These are phyloP conservation scores for Lathronympha strigana DNA, from an alignment of 2,888 invertebrate genomes.

Conservation along the genomic window DNA sequence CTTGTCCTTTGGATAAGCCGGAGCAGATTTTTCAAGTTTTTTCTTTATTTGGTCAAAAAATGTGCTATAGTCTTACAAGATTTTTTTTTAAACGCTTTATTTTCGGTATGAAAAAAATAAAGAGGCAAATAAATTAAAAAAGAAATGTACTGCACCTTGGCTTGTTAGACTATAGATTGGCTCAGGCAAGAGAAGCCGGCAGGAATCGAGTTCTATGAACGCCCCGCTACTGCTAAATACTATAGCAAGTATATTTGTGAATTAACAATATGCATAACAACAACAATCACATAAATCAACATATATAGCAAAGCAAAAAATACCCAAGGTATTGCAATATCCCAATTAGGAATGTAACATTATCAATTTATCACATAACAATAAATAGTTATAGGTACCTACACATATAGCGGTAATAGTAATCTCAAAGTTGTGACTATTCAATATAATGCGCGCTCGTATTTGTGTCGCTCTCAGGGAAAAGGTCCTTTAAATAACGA, in stretches of 20 bases:
- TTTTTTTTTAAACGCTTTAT: no score
- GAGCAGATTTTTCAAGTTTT: no score
- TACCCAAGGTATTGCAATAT: conserved; percentile 32
- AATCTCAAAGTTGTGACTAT: conserved; percentile 23
- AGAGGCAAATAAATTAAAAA: no score
- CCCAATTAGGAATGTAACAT: conserved; percentile 30
- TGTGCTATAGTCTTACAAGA: no score
- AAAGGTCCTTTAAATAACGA: background rate
- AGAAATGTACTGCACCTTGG: no score
- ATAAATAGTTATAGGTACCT: conserved; percentile 29
- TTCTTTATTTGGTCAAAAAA: no score
- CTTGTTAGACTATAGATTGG: no score
- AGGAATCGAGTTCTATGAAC: no score
- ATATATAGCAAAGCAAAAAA: conserved; percentile 36
- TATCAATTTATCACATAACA: conserved; percentile 34
- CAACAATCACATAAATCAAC: conserved; percentile 16
- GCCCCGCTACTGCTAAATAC: conserved; percentile 38
- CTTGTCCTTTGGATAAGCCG: no score
- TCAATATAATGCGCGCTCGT: conserved; percentile 25
- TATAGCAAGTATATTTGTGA: conserved; percentile 1
- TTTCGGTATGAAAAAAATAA: no score
- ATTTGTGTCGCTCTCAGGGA: conserved; percentile 1
- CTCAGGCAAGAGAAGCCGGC: no score
- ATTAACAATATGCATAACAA: conserved; percentile 23
- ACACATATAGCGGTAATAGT: conserved; percentile 16